Evolutionary conservation across 1,140 invertebrate species (phyloP), one percentile per base, ranked within the genome.

Genomic region (Leptopilina clavipes): DNA sequence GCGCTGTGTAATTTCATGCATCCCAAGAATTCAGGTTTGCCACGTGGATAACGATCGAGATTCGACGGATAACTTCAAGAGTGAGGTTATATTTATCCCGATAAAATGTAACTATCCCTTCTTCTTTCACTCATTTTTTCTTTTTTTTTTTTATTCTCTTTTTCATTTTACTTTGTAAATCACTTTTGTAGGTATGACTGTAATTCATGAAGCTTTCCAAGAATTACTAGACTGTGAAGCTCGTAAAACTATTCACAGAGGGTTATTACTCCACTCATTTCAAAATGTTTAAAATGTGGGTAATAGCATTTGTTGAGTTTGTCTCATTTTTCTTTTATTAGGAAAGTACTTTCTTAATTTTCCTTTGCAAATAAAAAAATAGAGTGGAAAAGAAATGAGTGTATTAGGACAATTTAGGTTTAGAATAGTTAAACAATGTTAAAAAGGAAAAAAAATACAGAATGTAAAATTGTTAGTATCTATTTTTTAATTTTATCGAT

Each of bases 1-100:
- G 56, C 12, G 37, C 73, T 65, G 56, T 70, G 76, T 78, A 77
- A 74, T 77, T 77, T 72, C 70, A 74, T 75, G 73, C 70, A 44
- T 74, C 37, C 40, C 14, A 75, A 52, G 71, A 75, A 75, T 74
- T 78, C 56, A 17, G 56, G 18, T 19, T 59, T 59, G 48, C 48
- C 48, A 52, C 48, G 48, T 52, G 48, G 48, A 52, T 52, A 52
- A 52, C 48, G 48, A 52, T 59, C 56, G 54, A 59, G 56, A 59
- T 59, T 59, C 56, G 56, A 59, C 56, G 22, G 56, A 59, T 59
- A 59, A 25, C 56, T 59, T 59, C 56, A 59, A 59, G 56, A 59
- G 56, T 59, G 19, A 59, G 22, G 56, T 25, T 59, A 59, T 59
- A 59, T 59, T 59, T 59, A 59, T 59, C 22, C 22, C 22, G 22